Evolutionary conservation across 2,797 vertebrate species (phyloP).

Genomic region (Discoglossus pictus): DNA sequence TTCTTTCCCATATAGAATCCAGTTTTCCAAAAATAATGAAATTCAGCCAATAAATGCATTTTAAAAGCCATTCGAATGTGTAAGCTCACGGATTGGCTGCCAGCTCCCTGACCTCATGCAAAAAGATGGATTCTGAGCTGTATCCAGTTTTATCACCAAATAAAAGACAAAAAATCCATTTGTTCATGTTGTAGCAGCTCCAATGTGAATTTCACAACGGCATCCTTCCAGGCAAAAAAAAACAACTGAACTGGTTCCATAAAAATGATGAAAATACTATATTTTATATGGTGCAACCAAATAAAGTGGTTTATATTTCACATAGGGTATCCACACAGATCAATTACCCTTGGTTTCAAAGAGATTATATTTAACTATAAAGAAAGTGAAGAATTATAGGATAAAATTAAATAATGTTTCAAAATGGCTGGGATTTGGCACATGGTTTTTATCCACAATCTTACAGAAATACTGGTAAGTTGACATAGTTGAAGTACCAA

Average conservation of each 20-base stretch:
- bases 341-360: constrained; percentile 4
- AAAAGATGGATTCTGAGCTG: constrained; percentile 13
- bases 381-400: no score
- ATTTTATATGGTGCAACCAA: constrained; percentile 14
- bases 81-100: constrained; percentile 7
- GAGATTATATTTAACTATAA: no score
- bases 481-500: no score
- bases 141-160: constrained; percentile 39
- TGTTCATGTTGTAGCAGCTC: constrained; percentile 8
- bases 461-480: no score
- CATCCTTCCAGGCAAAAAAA: constrained; percentile 9
- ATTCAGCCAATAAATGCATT: no score
- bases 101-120: constrained; percentile 23
- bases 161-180: constrained; percentile 28
- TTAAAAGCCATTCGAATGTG: no score
- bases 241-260: neutral
- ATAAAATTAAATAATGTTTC: no score
- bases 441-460: no score
- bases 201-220: constrained; percentile 14
- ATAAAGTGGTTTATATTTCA: constrained; percentile 5
- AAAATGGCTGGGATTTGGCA: no score
- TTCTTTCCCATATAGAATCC: no score
- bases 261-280: constrained; percentile 13
- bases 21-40: no score
- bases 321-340: neutral